Evolutionary conservation across 1,140 invertebrate species (phyloP).

Genomic region (Pemphigus obesinymphae): DNA sequence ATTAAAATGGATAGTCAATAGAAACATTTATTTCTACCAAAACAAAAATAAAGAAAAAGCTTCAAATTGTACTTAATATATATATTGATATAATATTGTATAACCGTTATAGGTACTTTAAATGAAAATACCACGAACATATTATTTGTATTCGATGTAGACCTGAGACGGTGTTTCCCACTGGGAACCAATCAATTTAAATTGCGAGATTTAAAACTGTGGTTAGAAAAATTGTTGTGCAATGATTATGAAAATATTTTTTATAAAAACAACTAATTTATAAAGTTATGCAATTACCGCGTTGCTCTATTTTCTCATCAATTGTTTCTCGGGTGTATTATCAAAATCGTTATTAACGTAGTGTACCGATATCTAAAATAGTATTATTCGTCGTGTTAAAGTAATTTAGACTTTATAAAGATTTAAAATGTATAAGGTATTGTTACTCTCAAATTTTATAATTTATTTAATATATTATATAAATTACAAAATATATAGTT

Average conservation of each 20-base stretch:
- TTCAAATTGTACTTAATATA: background rate
- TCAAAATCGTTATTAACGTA: background rate
- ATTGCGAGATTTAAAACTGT: background rate
- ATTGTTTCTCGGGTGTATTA: background rate
- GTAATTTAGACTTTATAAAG: no score
- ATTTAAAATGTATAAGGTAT: no score
- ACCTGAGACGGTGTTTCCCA: background rate
- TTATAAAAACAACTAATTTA: background rate
- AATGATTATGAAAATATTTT: background rate
- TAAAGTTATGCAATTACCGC: background rate
- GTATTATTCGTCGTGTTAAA: no score
- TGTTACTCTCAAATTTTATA: no score
- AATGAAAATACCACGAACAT: background rate
- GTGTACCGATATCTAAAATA: no score
- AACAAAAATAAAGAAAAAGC: no score
- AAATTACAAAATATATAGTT: no score
- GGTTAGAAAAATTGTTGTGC: background rate
- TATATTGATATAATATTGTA: background rate
- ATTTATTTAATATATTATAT: no score
- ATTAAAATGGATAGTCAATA: background rate
- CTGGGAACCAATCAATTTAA: background rate
- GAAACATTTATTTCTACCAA: no score
- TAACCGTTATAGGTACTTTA: background rate
- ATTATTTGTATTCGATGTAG: background rate
- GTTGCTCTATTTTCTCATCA: conserved; percentile 7